A percentile compares a stretch with the other conserved stretches of the same genome.
These are phyloP conservation scores for Spilosoma lubricipeda DNA, from an alignment of 2,888 invertebrate genomes.

Conservation along the genomic window DNA sequence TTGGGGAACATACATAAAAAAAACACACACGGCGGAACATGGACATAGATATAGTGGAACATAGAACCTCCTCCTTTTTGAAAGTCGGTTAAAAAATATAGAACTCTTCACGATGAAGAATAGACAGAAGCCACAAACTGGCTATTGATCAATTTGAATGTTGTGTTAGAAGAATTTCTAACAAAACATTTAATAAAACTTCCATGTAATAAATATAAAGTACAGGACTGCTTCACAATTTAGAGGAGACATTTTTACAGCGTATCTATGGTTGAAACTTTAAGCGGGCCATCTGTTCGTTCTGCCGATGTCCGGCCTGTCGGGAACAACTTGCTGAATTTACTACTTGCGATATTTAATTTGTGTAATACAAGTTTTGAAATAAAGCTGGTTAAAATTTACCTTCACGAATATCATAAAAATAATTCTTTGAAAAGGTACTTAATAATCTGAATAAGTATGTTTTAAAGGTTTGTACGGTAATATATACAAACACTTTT, in stretches of 20 bases:
- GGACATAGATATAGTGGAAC: too few species aligned
- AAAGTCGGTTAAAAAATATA: too few species aligned
- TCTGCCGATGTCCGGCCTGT: constrained; percentile 44
- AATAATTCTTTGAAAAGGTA: too few species aligned
- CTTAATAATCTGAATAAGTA: too few species aligned
- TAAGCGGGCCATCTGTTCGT: constrained; percentile 51
- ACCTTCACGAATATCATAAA: too few species aligned
- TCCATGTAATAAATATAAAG: constrained; percentile 18
- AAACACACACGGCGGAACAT: too few species aligned
- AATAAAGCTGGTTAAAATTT: neutral
- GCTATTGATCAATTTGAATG: neutral
- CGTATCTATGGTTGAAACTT: constrained; percentile 48
- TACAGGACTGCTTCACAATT: constrained; percentile 16
- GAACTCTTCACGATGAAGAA: too few species aligned
- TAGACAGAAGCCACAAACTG: neutral
- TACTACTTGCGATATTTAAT: constrained; percentile 51
- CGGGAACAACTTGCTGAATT: constrained; percentile 49
- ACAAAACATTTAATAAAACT: constrained; percentile 15
- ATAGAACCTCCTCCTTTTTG: too few species aligned
- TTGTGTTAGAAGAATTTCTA: neutral
- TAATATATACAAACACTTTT: too few species aligned
- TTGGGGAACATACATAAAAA: too few species aligned
- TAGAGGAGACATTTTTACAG: constrained; percentile 25
- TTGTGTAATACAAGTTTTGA: constrained; percentile 22
- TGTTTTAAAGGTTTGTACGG: too few species aligned